phyloP scores from a whole-genome alignment of 2,888 invertebrate species.

The Aelia acuminata region DNA sequence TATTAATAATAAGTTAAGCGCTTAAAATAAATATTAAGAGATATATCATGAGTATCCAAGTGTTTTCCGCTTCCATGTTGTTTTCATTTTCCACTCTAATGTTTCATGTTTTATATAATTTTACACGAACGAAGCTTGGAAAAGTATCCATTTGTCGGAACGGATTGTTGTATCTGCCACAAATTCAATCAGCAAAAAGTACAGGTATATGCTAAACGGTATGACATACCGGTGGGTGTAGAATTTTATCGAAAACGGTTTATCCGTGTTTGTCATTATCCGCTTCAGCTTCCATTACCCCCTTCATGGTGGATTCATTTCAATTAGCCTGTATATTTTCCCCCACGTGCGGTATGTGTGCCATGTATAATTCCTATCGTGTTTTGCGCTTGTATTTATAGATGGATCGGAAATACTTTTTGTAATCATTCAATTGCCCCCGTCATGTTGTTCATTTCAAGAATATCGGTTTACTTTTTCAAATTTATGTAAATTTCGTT shows the following conservation, averaged over 20 bases:
- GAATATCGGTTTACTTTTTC: neutral
- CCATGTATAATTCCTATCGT: neutral
- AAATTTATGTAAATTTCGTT: neutral
- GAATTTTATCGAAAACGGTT: neutral
- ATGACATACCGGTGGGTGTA: neutral
- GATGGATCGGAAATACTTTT: neutral
- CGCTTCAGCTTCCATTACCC: neutral
- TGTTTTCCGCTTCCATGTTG: neutral
- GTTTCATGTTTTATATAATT: neutral
- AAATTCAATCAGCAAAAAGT: slow-evolving; percentile 10
- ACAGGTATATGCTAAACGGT: neutral
- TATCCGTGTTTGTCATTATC: slow-evolving; percentile 3
- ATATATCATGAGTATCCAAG: too few species aligned
- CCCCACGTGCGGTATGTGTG: neutral
- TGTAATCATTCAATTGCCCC: neutral
- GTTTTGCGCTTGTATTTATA: neutral
- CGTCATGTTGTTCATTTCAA: neutral
- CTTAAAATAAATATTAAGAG: too few species aligned
- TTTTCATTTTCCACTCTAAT: neutral
- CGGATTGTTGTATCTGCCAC: neutral
- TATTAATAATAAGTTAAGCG: too few species aligned
- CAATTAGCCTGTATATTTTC: neutral
- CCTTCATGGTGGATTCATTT: neutral
- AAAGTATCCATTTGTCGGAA: neutral
- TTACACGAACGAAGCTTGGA: neutral